Conservation (phyloP, 2,797 vertebrate species). For the Nasua narica region DNA sequence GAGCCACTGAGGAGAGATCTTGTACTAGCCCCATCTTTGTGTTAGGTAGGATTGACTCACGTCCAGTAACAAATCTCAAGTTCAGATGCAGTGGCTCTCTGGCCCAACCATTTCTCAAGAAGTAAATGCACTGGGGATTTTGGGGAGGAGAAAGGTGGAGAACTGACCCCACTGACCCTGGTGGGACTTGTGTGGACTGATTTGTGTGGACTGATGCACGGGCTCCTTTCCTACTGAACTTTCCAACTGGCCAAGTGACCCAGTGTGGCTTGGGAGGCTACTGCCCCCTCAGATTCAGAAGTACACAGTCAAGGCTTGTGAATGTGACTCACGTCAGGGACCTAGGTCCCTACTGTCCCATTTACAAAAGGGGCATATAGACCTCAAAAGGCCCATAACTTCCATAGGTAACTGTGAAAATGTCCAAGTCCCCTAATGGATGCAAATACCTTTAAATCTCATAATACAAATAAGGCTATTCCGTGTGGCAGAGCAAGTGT, state of each 20-base stretch:
- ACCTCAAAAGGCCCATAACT: background rate
- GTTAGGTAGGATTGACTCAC: background rate
- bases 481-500: background rate
- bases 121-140: background rate
- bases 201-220: background rate
- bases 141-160: background rate
- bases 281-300: background rate
- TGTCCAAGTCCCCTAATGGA: background rate
- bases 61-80: background rate
- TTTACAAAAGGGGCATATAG: background rate
- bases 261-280: too few species aligned
- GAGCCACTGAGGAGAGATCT: background rate
- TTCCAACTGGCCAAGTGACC: background rate
- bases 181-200: background rate
- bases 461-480: background rate
- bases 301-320: too few species aligned
- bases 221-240: background rate
- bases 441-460: background rate
- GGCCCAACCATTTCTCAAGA: background rate
- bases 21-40: too few species aligned
- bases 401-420: background rate
- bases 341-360: background rate
- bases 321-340: background rate
- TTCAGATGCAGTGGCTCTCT: background rate
- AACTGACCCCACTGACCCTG: background rate